These are phyloP conservation scores for Propithecus coquereli DNA, from an alignment of 2,113 vertebrate species.

Conservation along the genomic window DNA sequence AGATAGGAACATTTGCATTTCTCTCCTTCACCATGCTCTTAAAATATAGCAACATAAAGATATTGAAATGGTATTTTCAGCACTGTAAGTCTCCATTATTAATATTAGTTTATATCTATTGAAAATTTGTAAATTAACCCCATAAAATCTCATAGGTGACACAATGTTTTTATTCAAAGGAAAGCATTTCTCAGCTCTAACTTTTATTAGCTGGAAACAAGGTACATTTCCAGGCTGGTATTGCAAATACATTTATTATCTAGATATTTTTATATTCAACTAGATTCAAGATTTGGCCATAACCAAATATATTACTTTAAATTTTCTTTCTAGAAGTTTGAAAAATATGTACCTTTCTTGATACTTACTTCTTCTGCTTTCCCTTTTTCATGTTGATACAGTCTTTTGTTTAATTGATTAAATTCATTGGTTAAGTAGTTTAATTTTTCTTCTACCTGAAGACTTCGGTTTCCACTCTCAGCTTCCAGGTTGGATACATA, in stretches of 20 bases:
- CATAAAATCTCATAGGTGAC: slow-evolving; percentile 56
- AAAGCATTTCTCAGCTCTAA: no score
- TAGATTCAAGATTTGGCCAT: neutral
- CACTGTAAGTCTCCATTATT: neutral
- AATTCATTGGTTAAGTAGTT: slow-evolving; percentile 84
- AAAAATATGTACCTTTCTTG: neutral
- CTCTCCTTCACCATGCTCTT: neutral
- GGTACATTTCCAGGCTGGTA: neutral
- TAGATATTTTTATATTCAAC: neutral
- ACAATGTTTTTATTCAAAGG: no score
- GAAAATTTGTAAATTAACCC: neutral
- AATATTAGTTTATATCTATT: neutral
- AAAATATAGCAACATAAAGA: neutral
- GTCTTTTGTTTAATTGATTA: slow-evolving; percentile 85
- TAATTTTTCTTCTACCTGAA: slow-evolving; percentile 88
- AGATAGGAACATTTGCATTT: neutral
- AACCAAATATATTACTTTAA: neutral
- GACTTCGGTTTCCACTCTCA: slow-evolving; percentile 87
- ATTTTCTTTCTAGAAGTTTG: neutral
- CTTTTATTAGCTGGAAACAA: neutral
- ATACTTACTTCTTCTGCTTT: slow-evolving; percentile 89
- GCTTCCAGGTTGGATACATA: no score
- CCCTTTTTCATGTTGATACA: slow-evolving; percentile 88
- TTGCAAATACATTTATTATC: neutral
- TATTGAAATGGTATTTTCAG: neutral